Evolutionary conservation across 2,888 invertebrate genomes (phyloP), one percentile per base, ranked within the genome.

Genomic region (Rugalucina vietnamica): DNA sequence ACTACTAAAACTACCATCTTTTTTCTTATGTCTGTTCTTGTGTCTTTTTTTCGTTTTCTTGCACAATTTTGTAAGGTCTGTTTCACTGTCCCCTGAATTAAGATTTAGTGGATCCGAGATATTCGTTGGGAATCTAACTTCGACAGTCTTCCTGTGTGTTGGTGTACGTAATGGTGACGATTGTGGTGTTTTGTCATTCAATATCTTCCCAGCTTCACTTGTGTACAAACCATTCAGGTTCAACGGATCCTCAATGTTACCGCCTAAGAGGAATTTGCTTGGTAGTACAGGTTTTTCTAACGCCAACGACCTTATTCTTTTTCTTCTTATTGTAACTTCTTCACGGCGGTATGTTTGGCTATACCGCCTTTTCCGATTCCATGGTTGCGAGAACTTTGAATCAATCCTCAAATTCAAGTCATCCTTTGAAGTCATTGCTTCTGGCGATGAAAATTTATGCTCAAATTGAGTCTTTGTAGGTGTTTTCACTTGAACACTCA

Each of bases 231-330:
- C 98, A 93, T 98, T 98, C 84, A 99, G 95, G 95, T 99, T 99
- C 70, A 99, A 95, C 0, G 99, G 99, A 96, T 99, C 99, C 90
- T 97, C 97, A 90, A 98, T 98, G 95, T 98, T 99, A 12, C 99
- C 99, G 69, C 99, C 99, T 1, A 99, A 96, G 4, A 98, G 95
- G 95, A 99, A 99, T 95, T 98, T 98, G 0, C 98, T 98, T 0
- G 99, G 98, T 76, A 98, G 97, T 34, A 65, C 21, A 91, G 98
- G 97, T 89, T 97, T 79, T 39, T 89, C 90, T 32, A 88, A 82
- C 10, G 24, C 65, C 34, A 65, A 65, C 1, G 89, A 88, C 39
- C 85, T 88, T 4, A 88, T 71, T 36, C 90, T 79, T 69, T 90
- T 90, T 65, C 88, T 84, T 36, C 85, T 60, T 29, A 73, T 75